Percentiles rank a stretch among this genome's conserved stretches.
Evolutionary conservation across 2,113 vertebrate genomes (phyloP).

Genomic region (Osmerus mordax): DNA sequence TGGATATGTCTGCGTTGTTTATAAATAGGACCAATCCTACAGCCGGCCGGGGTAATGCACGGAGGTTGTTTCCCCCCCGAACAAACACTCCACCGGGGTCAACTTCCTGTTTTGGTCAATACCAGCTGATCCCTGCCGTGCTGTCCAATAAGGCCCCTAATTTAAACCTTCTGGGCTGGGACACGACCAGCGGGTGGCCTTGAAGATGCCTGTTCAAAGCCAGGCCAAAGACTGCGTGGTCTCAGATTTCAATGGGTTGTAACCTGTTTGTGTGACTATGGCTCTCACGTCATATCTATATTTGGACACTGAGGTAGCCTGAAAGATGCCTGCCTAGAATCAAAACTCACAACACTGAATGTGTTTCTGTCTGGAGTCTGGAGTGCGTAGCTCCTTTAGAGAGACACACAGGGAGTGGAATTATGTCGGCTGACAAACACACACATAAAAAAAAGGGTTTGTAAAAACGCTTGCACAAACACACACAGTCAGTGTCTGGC

Average conservation of each 20-base stretch:
- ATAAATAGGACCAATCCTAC: no score
- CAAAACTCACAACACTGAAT: not conserved
- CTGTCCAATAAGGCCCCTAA: conserved; percentile 31
- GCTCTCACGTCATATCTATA: not conserved
- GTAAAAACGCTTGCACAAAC: conserved; percentile 15
- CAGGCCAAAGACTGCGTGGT: not conserved
- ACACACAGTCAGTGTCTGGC: conserved; percentile 7
- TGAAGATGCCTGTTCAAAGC: not conserved
- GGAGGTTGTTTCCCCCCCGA: conserved; percentile 2
- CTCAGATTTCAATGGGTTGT: not conserved
- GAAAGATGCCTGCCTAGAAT: not conserved
- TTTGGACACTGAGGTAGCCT: not conserved
- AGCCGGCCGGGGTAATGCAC: not conserved
- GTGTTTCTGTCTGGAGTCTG: not conserved
- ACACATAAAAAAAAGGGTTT: conserved; percentile 8
- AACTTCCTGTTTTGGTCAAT: conserved; percentile 15
- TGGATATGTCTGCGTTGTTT: not conserved
- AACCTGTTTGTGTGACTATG: not conserved
- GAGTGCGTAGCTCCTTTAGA: no score
- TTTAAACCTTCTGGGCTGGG: conserved; percentile 20
- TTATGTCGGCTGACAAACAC: not conserved
- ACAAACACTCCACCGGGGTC: conserved; percentile 7
- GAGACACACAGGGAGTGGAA: no score
- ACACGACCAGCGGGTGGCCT: conserved; percentile 31
- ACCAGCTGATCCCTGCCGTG: conserved; percentile 23